Conservation (phyloP, 2,888 invertebrate species). For the Acanthopleura granulata region DNA sequence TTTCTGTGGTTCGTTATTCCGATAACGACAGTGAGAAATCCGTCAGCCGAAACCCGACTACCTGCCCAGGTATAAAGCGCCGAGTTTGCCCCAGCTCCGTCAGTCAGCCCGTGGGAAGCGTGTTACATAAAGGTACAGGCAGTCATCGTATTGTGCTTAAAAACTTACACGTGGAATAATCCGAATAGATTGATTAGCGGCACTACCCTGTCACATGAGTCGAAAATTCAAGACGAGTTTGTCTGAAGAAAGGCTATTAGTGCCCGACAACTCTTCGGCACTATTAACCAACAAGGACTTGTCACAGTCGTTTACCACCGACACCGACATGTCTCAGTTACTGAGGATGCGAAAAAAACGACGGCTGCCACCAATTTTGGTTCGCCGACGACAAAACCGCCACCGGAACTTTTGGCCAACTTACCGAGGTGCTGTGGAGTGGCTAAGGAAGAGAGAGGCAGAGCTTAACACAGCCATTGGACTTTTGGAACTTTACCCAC, state of each 20-base stretch:
- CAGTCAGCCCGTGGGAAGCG: too few relatives aligned
- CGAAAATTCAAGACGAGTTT: not conserved
- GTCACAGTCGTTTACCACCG: not conserved
- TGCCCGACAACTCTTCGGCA: not conserved
- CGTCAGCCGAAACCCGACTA: too few relatives aligned
- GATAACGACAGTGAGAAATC: too few relatives aligned
- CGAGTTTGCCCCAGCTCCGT: too few relatives aligned
- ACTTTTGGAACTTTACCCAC: slow-evolving; percentile 32
- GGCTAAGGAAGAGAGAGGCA: slow-evolving; percentile 32
- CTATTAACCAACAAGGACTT: not conserved
- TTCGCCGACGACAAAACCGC: not conserved
- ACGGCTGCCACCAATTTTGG: not conserved
- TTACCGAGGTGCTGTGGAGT: slow-evolving; percentile 30
- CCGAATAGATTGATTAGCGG: too few relatives aligned
- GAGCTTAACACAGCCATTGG: slow-evolving; percentile 29
- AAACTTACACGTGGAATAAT: too few relatives aligned
- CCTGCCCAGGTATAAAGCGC: too few relatives aligned
- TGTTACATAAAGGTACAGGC: too few relatives aligned
- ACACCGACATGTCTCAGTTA: not conserved
- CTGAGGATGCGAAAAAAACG: not conserved
- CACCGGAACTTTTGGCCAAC: slow-evolving; percentile 30
- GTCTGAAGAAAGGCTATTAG: not conserved
- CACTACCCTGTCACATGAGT: slow-evolving; percentile 2
- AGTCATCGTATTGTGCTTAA: too few relatives aligned
- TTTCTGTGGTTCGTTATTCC: too few relatives aligned